Conservation (phyloP, 2,113 vertebrate species). For the Aphelocoma coerulescens region DNA sequence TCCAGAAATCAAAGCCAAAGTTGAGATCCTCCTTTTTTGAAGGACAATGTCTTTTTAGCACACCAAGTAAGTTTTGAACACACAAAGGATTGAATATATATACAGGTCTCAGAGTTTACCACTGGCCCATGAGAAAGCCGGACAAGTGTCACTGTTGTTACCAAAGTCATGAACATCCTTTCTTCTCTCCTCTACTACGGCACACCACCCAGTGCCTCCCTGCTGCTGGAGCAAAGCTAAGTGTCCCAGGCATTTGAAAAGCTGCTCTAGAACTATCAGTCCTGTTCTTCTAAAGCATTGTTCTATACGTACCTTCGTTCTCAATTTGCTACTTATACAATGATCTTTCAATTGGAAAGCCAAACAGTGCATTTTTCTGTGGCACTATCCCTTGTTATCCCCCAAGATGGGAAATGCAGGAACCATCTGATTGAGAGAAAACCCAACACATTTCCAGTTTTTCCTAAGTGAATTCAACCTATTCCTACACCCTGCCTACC, state of each 20-base stretch:
- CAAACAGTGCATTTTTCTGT: neutral
- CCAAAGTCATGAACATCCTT: neutral
- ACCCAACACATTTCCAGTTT: neutral
- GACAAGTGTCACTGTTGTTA: neutral
- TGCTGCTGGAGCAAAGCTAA: neutral
- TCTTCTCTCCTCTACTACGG: neutral
- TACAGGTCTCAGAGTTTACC: neutral
- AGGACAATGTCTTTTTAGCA: neutral
- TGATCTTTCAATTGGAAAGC: neutral
- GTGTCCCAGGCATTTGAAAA: neutral
- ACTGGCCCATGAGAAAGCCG: neutral
- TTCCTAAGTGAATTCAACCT: neutral
- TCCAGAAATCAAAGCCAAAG: constrained; percentile 45
- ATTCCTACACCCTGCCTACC: neutral
- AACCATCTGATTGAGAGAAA: neutral
- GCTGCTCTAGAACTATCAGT: neutral
- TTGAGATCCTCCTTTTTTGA: constrained; percentile 3
- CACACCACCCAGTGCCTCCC: neutral
- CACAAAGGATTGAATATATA: neutral
- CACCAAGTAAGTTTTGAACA: neutral
- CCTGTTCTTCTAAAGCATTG: neutral
- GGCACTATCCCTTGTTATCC: neutral
- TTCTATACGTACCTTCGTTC: neutral
- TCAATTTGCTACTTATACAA: neutral
- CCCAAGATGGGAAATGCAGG: neutral